Evolutionary conservation across 2,888 invertebrate species (phyloP).

Genomic region (Latheticus oryzae): DNA sequence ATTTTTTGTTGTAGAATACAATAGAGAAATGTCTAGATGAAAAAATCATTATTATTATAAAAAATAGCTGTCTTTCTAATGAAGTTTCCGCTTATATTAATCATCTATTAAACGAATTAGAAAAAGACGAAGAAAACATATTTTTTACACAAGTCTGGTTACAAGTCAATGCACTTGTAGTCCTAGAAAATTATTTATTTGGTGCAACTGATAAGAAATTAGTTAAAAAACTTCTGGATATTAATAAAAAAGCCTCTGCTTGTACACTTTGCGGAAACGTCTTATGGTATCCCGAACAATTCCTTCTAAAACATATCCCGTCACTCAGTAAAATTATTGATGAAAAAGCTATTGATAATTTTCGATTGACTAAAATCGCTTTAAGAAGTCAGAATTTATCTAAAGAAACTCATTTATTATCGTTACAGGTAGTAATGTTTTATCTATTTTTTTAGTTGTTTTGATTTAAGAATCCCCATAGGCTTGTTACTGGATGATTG

Average conservation of each 20-base stretch:
- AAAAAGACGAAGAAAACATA: constrained; percentile 70
- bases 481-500: constrained; percentile 73
- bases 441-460: too few relatives aligned
- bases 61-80: constrained; percentile 62
- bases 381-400: constrained; percentile 71
- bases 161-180: constrained; percentile 76
- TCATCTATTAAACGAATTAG: constrained; percentile 73
- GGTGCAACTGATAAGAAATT: constrained; percentile 82
- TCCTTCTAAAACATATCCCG: constrained; percentile 75
- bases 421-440: constrained; percentile 67
- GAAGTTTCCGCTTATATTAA: constrained; percentile 78
- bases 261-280: constrained; percentile 84
- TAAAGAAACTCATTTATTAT: constrained; percentile 71
- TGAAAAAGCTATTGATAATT: constrained; percentile 63
- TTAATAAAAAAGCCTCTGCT: constrained; percentile 83
- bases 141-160: constrained; percentile 71
- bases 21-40: constrained; percentile 60
- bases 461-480: too few relatives aligned
- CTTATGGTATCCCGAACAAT: constrained; percentile 88
- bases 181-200: constrained; percentile 78
- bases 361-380: constrained; percentile 70
- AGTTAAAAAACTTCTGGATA: constrained; percentile 78
- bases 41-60: constrained; percentile 53
- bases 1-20: constrained; percentile 52
- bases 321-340: constrained; percentile 70